These are phyloP conservation scores for Sebastes vulpes DNA, from an alignment of 2,797 vertebrate genomes.

Conservation along the genomic window DNA sequence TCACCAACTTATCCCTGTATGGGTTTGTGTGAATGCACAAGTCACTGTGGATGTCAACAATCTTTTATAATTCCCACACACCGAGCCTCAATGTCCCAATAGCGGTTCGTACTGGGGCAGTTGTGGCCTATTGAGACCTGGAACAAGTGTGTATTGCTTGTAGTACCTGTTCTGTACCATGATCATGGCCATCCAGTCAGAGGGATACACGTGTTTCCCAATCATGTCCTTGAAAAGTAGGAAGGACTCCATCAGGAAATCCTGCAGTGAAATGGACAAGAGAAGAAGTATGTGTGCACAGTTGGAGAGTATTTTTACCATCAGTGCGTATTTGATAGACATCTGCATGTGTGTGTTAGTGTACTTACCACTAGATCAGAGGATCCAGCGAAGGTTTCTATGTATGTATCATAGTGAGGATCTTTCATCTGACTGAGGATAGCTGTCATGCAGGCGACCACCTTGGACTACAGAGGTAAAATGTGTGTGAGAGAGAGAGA, in stretches of 20 bases:
- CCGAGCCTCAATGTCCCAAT: neutral
- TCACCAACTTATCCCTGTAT: constrained; percentile 36
- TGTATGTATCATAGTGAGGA: constrained; percentile 92
- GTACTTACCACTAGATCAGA: constrained; percentile 93
- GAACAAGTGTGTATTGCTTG: neutral
- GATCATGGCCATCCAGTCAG: constrained; percentile 98
- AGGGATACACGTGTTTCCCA: constrained; percentile 94
- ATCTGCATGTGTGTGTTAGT: neutral
- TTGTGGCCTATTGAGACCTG: neutral
- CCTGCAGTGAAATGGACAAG: constrained; percentile 80
- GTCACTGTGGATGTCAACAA: constrained; percentile 30
- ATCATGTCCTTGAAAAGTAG: constrained; percentile 97
- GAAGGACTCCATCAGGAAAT: constrained; percentile 98
- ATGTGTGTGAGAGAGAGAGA: neutral
- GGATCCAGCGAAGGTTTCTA: constrained; percentile 92
- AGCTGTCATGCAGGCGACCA: constrained; percentile 97
- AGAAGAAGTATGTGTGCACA: neutral
- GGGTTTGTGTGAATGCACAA: constrained; percentile 32
- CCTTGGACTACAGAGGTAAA: constrained; percentile 88
- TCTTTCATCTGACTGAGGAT: constrained; percentile 96
- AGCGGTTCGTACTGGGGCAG: neutral
- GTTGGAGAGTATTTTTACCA: neutral
- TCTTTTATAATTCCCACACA: constrained; percentile 11
- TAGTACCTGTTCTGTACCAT: constrained; percentile 98
- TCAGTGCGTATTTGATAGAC: neutral